Evolutionary conservation across 2,888 invertebrate species (phyloP), one percentile per base, ranked within the genome.

Genomic region (Xylota segnis): DNA sequence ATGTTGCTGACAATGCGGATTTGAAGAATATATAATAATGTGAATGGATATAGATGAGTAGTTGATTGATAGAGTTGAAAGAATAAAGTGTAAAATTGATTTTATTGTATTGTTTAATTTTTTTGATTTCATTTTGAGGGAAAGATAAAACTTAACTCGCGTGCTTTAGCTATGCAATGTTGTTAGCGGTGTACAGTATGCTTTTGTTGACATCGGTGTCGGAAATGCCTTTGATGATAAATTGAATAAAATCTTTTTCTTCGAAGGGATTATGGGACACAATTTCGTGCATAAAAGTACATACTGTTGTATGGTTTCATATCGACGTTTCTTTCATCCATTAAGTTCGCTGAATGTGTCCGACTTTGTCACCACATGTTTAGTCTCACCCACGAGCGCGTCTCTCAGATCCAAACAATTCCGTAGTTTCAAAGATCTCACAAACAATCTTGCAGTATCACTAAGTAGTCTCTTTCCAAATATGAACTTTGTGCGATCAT

Each of bases 371-470:
- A 79, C 70, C 5, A 56, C 23, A 29, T 56, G 45, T 10, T 65
- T 56, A 47, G 77, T 74, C 54, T 74, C 77, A 43, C 50, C 50
- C 27, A 82, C 16, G 10, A 86, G 68, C 12, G 54, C 72, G 23
- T 72, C 40, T 70, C 72, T 72, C 7, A 82, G 61, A 4, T 86
- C 66, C 14, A n/a, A 34, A 72, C 76, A 76, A 5, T 61, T 76
- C n/a, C 59, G 56, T n/a, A n/a, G 40, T 16, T 65, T 77, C 12
- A 56, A 27, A 32, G 72, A 61, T 56, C 81, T 63, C 5, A 58
- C 52, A 27, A 81, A 86, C 6, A 81, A 9, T 14, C 50, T 86
- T 9, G 77, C 72, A 1, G 86, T 81, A 7, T 77, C 81, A 34
- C 54, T 52, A 6, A 81, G 34, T 7, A 84, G 63, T 14, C 47